Percentiles rank a stretch among this genome's conserved stretches.
Conservation (phyloP, 2,888 invertebrate species). For the Entomobrya multifasciata region DNA sequence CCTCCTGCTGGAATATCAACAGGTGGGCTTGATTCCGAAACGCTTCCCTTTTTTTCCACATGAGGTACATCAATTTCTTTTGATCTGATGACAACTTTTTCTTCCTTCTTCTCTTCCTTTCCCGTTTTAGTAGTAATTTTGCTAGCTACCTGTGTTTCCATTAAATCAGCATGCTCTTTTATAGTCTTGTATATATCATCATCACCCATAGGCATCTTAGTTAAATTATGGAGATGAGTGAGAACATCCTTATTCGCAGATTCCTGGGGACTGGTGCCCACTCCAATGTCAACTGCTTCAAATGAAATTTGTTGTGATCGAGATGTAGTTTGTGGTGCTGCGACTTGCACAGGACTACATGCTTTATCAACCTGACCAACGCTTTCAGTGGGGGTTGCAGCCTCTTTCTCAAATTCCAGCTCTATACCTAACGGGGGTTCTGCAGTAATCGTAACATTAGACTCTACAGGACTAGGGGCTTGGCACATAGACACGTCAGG, state of each 20-base stretch:
- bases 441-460: conserved; percentile 70
- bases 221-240: conserved; percentile 77
- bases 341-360: conserved; percentile 72
- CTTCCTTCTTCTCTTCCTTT: conserved; percentile 42
- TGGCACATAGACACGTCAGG: conserved; percentile 71
- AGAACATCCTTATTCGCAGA: conserved; percentile 75
- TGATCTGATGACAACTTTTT: conserved; percentile 63
- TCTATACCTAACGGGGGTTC: conserved; percentile 68
- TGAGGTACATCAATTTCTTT: conserved; percentile 74
- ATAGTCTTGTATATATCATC: conserved; percentile 78
- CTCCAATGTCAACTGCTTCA: conserved; percentile 75
- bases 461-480: conserved; percentile 73
- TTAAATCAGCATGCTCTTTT: conserved; percentile 46
- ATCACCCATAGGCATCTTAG: conserved; percentile 75
- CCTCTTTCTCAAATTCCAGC: conserved; percentile 68
- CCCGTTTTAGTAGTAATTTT: neutral
- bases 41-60: conserved; percentile 51
- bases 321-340: conserved; percentile 70
- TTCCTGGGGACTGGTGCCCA: conserved; percentile 78
- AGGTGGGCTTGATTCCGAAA: conserved; percentile 57
- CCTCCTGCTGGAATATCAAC: conserved; percentile 59
- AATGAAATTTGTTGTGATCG: conserved; percentile 75
- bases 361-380: conserved; percentile 74
- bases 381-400: conserved; percentile 28
- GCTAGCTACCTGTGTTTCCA: neutral